phyloP scores from a whole-genome alignment of 2,113 vertebrate genomes.

The Fregata magnificens region DNA sequence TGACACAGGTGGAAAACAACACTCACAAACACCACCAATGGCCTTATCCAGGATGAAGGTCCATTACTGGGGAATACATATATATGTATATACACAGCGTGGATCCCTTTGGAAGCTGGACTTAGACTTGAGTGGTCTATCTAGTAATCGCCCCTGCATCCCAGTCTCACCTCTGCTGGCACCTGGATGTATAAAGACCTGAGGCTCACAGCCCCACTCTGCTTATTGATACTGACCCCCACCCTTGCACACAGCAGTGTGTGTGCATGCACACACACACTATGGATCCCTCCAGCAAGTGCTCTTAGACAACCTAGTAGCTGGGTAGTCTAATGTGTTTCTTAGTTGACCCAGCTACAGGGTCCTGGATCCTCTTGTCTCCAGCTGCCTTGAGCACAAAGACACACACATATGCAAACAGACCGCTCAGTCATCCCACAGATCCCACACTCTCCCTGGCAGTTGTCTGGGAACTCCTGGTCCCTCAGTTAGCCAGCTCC shows the following conservation, averaged over 20 bases:
- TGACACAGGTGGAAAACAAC: not conserved
- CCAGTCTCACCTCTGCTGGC: not conserved
- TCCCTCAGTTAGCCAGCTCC: not conserved
- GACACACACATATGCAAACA: not conserved
- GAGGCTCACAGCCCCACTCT: not conserved
- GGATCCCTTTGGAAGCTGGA: not conserved
- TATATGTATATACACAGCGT: accelerated
- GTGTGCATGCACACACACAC: no score
- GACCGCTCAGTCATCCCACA: not conserved
- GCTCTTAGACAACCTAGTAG: not conserved
- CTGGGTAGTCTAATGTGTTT: not conserved
- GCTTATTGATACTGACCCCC: not conserved
- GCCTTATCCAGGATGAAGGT: not conserved
- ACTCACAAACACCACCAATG: not conserved
- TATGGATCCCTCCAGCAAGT: not conserved
- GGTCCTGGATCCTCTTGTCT: not conserved
- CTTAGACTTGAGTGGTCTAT: not conserved
- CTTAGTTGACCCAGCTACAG: not conserved
- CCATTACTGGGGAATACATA: not conserved
- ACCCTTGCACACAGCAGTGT: not conserved
- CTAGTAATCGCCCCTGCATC: no score
- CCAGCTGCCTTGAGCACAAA: not conserved
- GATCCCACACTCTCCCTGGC: not conserved
- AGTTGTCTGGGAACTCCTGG: not conserved
- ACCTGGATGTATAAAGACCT: not conserved